These are phyloP conservation scores for Salarias fasciatus DNA, from an alignment of 2,797 vertebrate genomes.

Conservation along the genomic window DNA sequence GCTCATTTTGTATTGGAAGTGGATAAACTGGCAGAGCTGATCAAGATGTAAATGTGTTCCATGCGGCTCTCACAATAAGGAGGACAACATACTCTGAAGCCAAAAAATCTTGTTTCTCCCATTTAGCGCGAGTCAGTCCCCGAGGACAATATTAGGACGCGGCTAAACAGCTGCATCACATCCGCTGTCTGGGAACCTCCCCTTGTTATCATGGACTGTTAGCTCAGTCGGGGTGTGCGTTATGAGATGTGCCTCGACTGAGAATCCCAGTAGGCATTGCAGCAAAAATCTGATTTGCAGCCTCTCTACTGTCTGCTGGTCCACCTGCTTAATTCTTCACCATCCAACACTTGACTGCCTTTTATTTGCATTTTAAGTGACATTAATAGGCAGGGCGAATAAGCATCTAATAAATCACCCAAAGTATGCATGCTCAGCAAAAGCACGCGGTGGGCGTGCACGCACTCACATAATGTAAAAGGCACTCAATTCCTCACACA, in stretches of 20 bases:
- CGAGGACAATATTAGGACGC: constrained; percentile 66
- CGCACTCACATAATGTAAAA: constrained; percentile 17
- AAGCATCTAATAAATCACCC: constrained; percentile 69
- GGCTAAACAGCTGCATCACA: constrained; percentile 74
- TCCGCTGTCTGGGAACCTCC: constrained; percentile 62
- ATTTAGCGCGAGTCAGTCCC: constrained; percentile 68
- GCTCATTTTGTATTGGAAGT: constrained; percentile 1
- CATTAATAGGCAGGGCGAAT: constrained; percentile 69
- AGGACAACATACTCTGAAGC: constrained; percentile 40
- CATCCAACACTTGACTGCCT: constrained; percentile 66
- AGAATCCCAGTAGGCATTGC: constrained; percentile 73
- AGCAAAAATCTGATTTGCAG: constrained; percentile 70
- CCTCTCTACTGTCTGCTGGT: constrained; percentile 50
- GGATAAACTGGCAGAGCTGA: constrained; percentile 55
- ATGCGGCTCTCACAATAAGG: constrained; percentile 45
- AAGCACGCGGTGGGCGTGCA: constrained; percentile 30
- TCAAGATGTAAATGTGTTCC: constrained; percentile 71
- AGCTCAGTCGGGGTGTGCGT: constrained; percentile 54
- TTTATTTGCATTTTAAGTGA: constrained; percentile 80
- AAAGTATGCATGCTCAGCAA: constrained; percentile 63
- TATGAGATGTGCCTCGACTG: constrained; percentile 55
- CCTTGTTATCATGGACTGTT: constrained; percentile 73
- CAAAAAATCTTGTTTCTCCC: constrained; percentile 50
- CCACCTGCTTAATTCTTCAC: constrained; percentile 66
- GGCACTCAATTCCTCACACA: constrained; percentile 26